phyloP scores from a whole-genome alignment of 1,140 invertebrate species.

The Papilio helenus region DNA sequence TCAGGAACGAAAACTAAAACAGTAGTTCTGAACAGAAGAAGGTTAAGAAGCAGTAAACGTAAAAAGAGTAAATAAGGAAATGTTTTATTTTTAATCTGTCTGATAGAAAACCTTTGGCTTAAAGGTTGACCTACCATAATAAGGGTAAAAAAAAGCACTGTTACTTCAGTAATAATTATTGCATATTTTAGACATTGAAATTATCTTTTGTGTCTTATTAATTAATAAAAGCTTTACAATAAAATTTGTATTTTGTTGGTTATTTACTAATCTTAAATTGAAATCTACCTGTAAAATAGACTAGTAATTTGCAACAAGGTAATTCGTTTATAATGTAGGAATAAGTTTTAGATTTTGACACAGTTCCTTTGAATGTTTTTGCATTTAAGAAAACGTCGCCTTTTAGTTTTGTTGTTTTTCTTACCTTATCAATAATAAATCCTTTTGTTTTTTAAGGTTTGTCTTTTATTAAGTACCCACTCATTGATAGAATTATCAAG shows the following conservation, averaged over 20 bases:
- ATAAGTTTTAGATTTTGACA: background rate
- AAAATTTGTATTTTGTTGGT: background rate
- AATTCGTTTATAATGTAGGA: background rate
- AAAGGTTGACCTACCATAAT: background rate
- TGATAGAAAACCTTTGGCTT: background rate
- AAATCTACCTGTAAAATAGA: background rate
- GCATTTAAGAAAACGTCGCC: background rate
- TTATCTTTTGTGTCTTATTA: background rate
- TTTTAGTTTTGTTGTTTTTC: background rate
- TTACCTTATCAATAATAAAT: constrained; percentile 16
- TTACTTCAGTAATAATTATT: background rate
- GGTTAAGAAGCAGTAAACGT: constrained; percentile 65
- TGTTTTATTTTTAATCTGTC: background rate
- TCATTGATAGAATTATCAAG: background rate
- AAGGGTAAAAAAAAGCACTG: background rate
- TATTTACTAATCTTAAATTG: background rate
- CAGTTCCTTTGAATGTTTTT: constrained; percentile 1
- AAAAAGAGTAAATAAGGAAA: constrained; percentile 46
- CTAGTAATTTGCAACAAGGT: background rate
- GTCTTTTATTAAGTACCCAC: background rate
- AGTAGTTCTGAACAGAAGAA: constrained; percentile 56
- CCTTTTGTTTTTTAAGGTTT: background rate
- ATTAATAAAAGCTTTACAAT: background rate
- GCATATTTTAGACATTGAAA: background rate
- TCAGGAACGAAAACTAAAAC: constrained; percentile 51